phyloP scores from a whole-genome alignment of 2,113 vertebrate genomes.

The Catharus minimus region DNA sequence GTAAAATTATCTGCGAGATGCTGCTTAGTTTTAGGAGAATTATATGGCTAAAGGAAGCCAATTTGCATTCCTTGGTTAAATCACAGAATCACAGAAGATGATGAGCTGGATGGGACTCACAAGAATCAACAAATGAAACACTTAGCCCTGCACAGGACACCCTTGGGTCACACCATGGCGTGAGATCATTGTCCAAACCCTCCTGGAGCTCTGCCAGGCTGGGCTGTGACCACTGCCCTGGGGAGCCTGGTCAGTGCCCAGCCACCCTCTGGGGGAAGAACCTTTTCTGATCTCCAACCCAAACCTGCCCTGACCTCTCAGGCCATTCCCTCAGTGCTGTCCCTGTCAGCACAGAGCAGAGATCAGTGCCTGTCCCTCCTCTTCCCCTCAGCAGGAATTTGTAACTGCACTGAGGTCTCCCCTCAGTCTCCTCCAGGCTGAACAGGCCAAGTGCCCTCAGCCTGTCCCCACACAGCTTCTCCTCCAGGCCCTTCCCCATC shows the following conservation, averaged over 20 bases:
- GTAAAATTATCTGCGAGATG: neutral
- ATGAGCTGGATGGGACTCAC: neutral
- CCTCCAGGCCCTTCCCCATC: too few relatives aligned
- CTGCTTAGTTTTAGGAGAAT: neutral
- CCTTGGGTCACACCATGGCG: rapidly evolving
- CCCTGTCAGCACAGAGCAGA: neutral
- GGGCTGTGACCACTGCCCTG: neutral
- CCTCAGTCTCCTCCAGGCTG: too few relatives aligned
- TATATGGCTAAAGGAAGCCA: neutral
- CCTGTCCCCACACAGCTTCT: too few relatives aligned
- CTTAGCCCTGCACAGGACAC: neutral
- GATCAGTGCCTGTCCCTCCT: too few relatives aligned
- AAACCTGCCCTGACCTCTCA: neutral
- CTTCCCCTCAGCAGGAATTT: too few relatives aligned
- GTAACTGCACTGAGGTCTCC: too few relatives aligned
- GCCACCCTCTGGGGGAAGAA: neutral
- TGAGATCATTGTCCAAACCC: neutral
- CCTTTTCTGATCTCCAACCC: neutral
- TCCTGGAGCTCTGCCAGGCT: rapidly evolving
- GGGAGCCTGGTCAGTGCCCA: neutral
- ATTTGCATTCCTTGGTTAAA: neutral
- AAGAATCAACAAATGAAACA: neutral
- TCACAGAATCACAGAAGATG: neutral
- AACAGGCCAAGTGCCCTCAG: too few relatives aligned
- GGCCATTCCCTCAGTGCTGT: neutral